Evolutionary conservation across 1,140 invertebrate genomes (phyloP).

Genomic region (Eueides isabella): DNA sequence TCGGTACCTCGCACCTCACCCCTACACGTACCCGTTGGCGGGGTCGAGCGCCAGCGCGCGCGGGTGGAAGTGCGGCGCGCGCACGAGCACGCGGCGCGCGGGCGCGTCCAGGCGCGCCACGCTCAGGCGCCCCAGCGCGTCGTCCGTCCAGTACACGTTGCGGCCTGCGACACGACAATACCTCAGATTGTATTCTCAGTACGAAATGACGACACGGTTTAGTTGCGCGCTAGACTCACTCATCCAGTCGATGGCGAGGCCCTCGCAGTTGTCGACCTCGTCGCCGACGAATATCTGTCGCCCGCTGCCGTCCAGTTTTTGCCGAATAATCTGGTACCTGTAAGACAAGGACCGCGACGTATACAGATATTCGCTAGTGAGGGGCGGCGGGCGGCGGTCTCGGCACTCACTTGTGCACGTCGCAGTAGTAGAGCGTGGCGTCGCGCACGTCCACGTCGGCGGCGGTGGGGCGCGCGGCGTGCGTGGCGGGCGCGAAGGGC

Average conservation of each 20-base stretch:
- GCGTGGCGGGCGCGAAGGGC: constrained; percentile 86
- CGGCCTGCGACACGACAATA: constrained; percentile 62
- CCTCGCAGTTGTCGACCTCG: constrained; percentile 86
- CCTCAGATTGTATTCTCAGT: background rate
- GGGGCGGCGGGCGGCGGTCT: background rate
- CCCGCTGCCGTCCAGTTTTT: constrained; percentile 88
- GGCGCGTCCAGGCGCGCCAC: constrained; percentile 84
- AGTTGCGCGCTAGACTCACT: constrained; percentile 52
- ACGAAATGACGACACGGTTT: no score
- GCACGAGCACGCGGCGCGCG: constrained; percentile 81
- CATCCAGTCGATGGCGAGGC: constrained; percentile 91
- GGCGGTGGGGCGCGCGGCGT: constrained; percentile 84
- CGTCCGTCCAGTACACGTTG: constrained; percentile 93
- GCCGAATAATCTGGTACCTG: constrained; percentile 87
- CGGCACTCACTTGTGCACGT: constrained; percentile 79
- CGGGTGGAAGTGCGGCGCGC: constrained; percentile 83
- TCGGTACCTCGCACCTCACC: no score
- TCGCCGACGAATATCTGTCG: constrained; percentile 85
- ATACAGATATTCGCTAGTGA: background rate
- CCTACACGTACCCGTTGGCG: constrained; percentile 77
- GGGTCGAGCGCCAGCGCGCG: constrained; percentile 88
- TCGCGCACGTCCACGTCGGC: constrained; percentile 87
- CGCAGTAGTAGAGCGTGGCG: constrained; percentile 87
- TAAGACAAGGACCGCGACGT: background rate
- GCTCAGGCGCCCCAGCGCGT: constrained; percentile 84